Base-by-base conservation (phyloP, 2,797 vertebrate species). In the Ptychadena robeensis region DNA sequence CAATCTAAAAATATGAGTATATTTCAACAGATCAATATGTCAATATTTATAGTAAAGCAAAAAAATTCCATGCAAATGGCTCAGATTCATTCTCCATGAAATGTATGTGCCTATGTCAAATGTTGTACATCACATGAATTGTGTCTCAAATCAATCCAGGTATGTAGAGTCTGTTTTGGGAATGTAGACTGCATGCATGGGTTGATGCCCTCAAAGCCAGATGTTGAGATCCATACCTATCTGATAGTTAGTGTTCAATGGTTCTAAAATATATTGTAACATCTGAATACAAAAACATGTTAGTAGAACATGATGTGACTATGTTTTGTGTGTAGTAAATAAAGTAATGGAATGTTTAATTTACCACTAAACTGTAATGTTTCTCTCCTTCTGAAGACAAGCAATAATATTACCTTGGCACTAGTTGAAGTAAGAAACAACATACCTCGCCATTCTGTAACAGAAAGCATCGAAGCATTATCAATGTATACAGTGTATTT, bases 381-480 rank as follows among this genome's bases (percentile, higher is more conserved):
- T 28, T 28, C 25, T 61, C n/a, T 28, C 59, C 8, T 53, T 1
- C 34, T 31, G 2, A 14, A 44, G n/a, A 2, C 15, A 57, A 40
- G 22, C 4, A 18, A 57, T 38, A 35, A 48, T 85, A 88, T 87
- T 92, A 93, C 91, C 91, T 91, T 89, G 87, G 79, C 34, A 9
- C 85, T 0, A 86, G 81, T 83, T 44, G 85, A 86, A 81, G 85
- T 88, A 86, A 53, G 86, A 86, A 10, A 85, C 4, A 63, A 93
- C 94, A 88, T 95, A 96, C 94, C 95, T 96, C 94, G 90, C 94
- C 95, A 82, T 96, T 94, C 95, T 96, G 92, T 87, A 95, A 94
- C 10, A 87, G 89, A 91, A 88, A 79, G 81, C 15, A 78, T 64
- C 2, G 38, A 71, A 59, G 1, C 22, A 63, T n/a, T 57, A 68